Evolutionary conservation across 2,797 vertebrate species (phyloP), one percentile per base, ranked within the genome.

Genomic region (Astyanax mexicanus): DNA sequence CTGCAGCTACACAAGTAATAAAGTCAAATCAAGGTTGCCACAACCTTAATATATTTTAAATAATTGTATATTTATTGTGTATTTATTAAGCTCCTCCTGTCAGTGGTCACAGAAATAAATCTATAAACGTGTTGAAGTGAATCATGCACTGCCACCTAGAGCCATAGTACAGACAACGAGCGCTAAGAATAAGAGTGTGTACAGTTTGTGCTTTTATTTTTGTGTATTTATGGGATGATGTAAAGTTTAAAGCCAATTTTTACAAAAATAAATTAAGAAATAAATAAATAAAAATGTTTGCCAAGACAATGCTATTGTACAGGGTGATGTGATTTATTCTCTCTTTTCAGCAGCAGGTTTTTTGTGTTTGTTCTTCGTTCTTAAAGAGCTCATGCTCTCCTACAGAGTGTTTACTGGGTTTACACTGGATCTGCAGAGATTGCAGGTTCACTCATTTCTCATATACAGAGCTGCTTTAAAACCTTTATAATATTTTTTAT

Each of bases 201-300:
- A 72, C 58, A 88, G 84, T 84, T 84, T 81, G 61, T 75, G 83
- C 80, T 90, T 75, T 87, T 89, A 88, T 89, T 91, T 87, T 82
- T 87, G 67, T 40, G 80, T 89, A 88, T 91, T 90, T 88, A 91
- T 90, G 84, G 83, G 76, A 89, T 57, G n/a, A 52, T 86, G 88
- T 85, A 84, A 77, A 84, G 82, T 72, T 83, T 66, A 54, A 77
- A 83, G 80, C 81, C 69, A 32, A 80, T 77, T 83, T 73, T 79
- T 72, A 80, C 40, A 83, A 81, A 85, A 51, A n/a, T 23, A 52
- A 12, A 25, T 23, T 92, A 91, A 91, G 72, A 2, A 69, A 57
- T 17, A 10, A 45, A 54, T 1, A 54, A 27, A 91, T 72, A 1
- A 75, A 57, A 17, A 47, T 83, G 82, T 84, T 88, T 86, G 84